Conservation (phyloP, 1,140 invertebrate genomes). For the Drosophila carrolli region DNA sequence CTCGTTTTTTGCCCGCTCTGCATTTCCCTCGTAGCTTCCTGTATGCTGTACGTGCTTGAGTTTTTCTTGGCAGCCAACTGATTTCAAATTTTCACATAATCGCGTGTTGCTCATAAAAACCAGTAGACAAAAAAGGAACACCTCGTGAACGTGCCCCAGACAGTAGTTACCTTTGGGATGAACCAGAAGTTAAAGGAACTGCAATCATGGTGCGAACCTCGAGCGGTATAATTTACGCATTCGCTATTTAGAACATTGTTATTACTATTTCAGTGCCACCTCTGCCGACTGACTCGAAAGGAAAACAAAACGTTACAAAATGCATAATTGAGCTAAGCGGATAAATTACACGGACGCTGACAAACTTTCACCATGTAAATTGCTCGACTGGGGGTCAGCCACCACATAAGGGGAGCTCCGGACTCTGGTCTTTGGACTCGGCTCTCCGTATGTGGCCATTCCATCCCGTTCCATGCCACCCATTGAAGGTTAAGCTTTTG, state of each 20-base stretch:
- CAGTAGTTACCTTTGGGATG: slow-evolving; percentile 1
- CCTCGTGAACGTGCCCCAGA: neutral
- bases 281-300: neutral
- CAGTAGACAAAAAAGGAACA: neutral
- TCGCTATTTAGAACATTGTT: slow-evolving; percentile 4
- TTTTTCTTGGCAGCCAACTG: slow-evolving; percentile 24
- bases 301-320: slow-evolving; percentile 48
- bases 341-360: slow-evolving; percentile 66
- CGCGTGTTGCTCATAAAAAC: slow-evolving; percentile 18
- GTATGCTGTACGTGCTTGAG: slow-evolving; percentile 32
- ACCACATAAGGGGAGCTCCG: slow-evolving; percentile 37
- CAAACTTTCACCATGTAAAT: slow-evolving; percentile 70
- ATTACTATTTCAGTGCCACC: neutral
- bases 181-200: neutral
- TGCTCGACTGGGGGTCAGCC: slow-evolving; percentile 45
- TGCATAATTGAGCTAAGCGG: slow-evolving; percentile 62
- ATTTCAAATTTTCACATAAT: slow-evolving; percentile 51
- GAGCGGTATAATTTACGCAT: neutral
- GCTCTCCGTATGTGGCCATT: neutral
- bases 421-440: neutral
- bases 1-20: slow-evolving; percentile 12
- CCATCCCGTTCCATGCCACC: slow-evolving; percentile 7
- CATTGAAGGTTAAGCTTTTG: slow-evolving; percentile 59
- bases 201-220: slow-evolving; percentile 3
- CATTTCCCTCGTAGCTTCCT: slow-evolving; percentile 34